Percentiles rank a stretch among this genome's conserved stretches.
Conservation (phyloP, 2,888 invertebrate genomes). For the Mellilla xanthometata region DNA sequence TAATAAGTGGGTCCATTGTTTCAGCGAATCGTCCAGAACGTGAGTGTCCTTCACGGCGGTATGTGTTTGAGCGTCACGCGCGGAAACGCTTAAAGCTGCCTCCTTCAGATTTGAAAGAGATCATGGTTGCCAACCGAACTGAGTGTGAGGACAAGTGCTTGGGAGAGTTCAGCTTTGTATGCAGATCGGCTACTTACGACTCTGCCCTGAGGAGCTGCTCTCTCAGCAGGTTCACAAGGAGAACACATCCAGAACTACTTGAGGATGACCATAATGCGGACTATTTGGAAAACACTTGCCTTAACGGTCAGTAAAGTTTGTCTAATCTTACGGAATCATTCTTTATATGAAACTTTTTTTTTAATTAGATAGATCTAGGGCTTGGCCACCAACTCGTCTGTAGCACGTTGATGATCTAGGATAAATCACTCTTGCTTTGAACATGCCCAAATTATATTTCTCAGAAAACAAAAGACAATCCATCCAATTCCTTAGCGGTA, state of each 20-base stretch:
- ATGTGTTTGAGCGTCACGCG: slow-evolving; percentile 94
- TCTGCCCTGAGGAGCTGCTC: slow-evolving; percentile 90
- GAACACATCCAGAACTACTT: slow-evolving; percentile 92
- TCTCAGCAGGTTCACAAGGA: slow-evolving; percentile 90
- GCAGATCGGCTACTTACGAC: slow-evolving; percentile 93
- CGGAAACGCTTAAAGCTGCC: slow-evolving; percentile 92
- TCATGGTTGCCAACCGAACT: slow-evolving; percentile 91
- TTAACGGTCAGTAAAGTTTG: slow-evolving; percentile 86
- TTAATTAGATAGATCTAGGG: too few species aligned
- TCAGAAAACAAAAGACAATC: too few species aligned
- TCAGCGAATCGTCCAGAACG: slow-evolving; percentile 90
- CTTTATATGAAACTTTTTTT: neutral
- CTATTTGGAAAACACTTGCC: slow-evolving; percentile 95
- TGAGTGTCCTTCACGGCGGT: slow-evolving; percentile 93
- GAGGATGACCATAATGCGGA: slow-evolving; percentile 94
- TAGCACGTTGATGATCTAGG: too few species aligned
- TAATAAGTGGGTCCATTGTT: slow-evolving; percentile 41
- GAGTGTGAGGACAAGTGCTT: slow-evolving; percentile 96
- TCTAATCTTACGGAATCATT: neutral
- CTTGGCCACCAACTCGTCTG: too few species aligned
- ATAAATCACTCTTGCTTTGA: too few species aligned
- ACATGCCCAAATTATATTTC: too few species aligned
- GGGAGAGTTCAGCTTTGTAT: slow-evolving; percentile 94
- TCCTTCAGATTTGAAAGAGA: slow-evolving; percentile 91
- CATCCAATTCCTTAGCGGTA: too few species aligned